These are phyloP conservation scores for Cossypha niveicapilla DNA, from an alignment of 2,797 vertebrate genomes.

Conservation along the genomic window DNA sequence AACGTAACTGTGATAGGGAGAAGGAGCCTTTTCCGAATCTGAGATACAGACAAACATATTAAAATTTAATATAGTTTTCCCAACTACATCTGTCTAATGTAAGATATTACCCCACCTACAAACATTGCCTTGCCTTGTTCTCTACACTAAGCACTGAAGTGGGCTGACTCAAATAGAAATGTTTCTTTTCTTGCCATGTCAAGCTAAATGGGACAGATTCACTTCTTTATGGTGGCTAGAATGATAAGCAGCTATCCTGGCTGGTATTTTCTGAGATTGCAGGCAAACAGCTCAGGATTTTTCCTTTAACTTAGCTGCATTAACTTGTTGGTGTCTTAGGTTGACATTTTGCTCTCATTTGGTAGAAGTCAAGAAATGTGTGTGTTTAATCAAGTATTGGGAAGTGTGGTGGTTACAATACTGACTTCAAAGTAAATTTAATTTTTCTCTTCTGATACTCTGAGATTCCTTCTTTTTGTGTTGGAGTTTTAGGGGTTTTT, in stretches of 20 bases:
- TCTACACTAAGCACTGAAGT: neutral
- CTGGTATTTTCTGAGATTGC: neutral
- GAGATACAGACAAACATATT: rapidly evolving
- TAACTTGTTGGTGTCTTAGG: neutral
- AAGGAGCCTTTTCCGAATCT: neutral
- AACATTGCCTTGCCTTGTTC: neutral
- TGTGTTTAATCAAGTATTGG: neutral
- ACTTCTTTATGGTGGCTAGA: neutral
- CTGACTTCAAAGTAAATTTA: neutral
- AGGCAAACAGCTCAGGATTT: neutral
- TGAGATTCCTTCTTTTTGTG: neutral
- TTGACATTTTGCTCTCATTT: neutral
- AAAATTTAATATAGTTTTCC: neutral
- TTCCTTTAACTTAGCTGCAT: neutral
- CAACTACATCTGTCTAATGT: neutral
- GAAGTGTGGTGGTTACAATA: neutral
- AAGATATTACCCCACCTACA: neutral
- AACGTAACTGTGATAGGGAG: neutral
- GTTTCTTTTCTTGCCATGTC: neutral
- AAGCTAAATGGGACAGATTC: neutral
- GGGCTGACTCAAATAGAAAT: neutral
- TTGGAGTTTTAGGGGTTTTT: neutral
- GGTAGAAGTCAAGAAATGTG: neutral
- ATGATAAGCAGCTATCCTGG: neutral
- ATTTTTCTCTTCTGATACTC: neutral